phyloP scores from a whole-genome alignment of 2,888 invertebrate genomes.

The Tetrapedia diversipes region DNA sequence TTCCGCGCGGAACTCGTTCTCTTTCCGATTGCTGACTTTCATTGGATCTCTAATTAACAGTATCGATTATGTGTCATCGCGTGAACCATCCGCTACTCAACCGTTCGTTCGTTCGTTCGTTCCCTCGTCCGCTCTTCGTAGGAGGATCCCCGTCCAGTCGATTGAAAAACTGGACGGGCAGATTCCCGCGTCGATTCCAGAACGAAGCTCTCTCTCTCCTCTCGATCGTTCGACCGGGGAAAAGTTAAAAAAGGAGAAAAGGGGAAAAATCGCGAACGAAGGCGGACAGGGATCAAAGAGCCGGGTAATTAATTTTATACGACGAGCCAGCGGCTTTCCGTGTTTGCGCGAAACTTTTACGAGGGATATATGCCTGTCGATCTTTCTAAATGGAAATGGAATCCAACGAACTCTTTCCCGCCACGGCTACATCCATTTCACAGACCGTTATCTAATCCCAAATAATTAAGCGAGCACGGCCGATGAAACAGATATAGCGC shows the following conservation, averaged over 20 bases:
- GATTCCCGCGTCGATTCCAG: conserved; percentile 9
- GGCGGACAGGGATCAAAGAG: conserved; percentile 30
- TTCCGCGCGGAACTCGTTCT: conserved; percentile 4
- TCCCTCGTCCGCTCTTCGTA: background rate
- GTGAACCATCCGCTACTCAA: background rate
- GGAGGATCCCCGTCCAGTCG: background rate
- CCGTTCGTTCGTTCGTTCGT: background rate
- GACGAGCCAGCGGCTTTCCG: background rate
- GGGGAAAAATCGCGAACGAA: conserved; percentile 6
- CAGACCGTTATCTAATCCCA: conserved; percentile 1
- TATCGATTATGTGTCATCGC: conserved; percentile 42
- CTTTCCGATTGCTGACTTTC: background rate
- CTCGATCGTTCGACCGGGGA: background rate
- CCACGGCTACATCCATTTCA: background rate
- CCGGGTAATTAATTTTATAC: conserved; percentile 38
- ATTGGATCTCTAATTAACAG: conserved; percentile 35
- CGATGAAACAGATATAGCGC: no score
- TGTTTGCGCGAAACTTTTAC: background rate
- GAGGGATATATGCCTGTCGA: background rate
- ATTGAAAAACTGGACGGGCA: conserved; percentile 16
- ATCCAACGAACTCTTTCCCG: background rate
- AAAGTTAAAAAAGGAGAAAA: background rate
- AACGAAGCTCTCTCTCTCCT: background rate
- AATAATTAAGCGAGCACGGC: conserved; percentile 15
- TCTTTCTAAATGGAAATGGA: background rate